Conservation (phyloP, 53 echinoderm and acorn worm species). For the Zoroaster sp. region DNA sequence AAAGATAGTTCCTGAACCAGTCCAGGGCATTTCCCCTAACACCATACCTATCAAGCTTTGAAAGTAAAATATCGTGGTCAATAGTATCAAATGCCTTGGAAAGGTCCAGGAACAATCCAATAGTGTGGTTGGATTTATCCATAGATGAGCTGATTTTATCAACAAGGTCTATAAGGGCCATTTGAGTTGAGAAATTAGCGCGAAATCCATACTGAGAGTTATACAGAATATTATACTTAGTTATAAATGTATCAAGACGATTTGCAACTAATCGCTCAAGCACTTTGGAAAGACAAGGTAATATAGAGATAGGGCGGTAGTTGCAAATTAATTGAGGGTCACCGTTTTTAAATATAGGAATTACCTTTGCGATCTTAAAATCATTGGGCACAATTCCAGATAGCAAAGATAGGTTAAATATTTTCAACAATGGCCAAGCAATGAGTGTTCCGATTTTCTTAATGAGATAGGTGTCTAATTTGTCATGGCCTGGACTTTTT, state of each 20-base stretch:
- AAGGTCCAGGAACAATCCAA: too few relatives aligned
- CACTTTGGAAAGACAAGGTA: constrained; percentile 42
- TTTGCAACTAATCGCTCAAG: constrained; percentile 28
- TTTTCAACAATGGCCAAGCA: background rate
- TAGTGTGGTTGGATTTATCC: too few relatives aligned
- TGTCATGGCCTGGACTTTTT: background rate
- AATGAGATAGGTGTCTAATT: background rate
- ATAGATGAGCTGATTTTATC: too few relatives aligned
- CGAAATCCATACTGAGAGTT: constrained; percentile 30
- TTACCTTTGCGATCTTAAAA: background rate
- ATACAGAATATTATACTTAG: constrained; percentile 1
- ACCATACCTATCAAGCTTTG: too few relatives aligned
- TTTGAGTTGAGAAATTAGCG: too few relatives aligned
- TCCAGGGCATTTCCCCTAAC: too few relatives aligned
- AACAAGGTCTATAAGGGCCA: too few relatives aligned
- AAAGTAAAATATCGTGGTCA: too few relatives aligned
- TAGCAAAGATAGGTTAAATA: background rate
- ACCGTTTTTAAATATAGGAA: constrained; percentile 25
- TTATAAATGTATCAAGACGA: background rate
- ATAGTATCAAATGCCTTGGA: too few relatives aligned
- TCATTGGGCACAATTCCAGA: background rate
- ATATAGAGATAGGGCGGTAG: constrained; percentile 39
- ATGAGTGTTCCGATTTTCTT: background rate
- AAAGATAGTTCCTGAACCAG: too few relatives aligned
- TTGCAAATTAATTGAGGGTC: background rate